Evolutionary conservation across 2,797 vertebrate species (phyloP).

Genomic region (Corythornis leucogaster): DNA sequence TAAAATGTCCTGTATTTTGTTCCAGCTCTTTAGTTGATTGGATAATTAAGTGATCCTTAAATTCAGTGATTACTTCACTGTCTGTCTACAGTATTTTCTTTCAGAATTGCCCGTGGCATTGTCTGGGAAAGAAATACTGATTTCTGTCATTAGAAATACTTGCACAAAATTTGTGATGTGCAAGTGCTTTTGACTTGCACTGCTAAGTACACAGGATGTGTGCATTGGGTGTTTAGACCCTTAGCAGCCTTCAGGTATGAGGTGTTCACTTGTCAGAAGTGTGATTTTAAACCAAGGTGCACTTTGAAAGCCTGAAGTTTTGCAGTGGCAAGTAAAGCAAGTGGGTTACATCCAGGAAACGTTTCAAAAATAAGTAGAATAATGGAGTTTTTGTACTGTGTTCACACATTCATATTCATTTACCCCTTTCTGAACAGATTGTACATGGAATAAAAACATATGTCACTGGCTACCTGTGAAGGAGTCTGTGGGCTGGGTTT

Average conservation of each 20-base stretch:
- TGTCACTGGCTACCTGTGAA: not conserved
- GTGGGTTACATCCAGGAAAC: not conserved
- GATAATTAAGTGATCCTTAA: slow-evolving; percentile 56
- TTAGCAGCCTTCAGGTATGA: not conserved
- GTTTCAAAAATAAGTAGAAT: not conserved
- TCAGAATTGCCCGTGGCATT: not conserved
- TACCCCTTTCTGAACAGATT: not conserved
- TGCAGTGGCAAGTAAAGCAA: not conserved
- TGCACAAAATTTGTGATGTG: not conserved
- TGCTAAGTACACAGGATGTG: not conserved
- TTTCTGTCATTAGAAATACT: not conserved
- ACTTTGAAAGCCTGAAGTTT: not conserved
- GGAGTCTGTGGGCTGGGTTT: not conserved
- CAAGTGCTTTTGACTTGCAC: not conserved
- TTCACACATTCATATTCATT: not conserved
- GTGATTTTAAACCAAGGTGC: not conserved
- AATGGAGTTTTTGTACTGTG: not conserved
- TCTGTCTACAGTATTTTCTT: slow-evolving; percentile 32
- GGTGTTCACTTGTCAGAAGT: not conserved
- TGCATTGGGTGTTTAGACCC: not conserved
- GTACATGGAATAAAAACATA: not conserved
- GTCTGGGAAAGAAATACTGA: not conserved
- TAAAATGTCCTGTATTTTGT: slow-evolving; percentile 42
- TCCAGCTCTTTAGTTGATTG: slow-evolving; percentile 44
- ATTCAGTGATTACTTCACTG: slow-evolving; percentile 36